Evolutionary conservation across 2,888 invertebrate genomes (phyloP).

Genomic region (Mesorhabditis sp.): DNA sequence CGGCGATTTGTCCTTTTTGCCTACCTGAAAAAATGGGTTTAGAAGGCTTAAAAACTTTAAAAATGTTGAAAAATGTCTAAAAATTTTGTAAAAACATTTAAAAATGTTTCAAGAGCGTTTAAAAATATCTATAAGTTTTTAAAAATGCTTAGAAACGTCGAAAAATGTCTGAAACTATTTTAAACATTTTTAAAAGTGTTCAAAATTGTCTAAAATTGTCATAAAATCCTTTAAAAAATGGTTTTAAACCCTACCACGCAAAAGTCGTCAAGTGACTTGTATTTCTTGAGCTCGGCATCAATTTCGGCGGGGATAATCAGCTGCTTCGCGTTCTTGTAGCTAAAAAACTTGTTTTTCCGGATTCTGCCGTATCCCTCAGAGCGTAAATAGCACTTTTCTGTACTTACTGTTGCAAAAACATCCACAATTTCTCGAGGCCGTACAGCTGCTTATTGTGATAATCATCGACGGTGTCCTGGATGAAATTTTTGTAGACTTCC

Average conservation of each 20-base stretch:
- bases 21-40: too few relatives aligned
- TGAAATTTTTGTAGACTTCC: constrained; percentile 92
- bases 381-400: neutral
- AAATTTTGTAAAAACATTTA: too few relatives aligned
- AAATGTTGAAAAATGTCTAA: too few relatives aligned
- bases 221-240: too few relatives aligned
- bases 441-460: constrained; percentile 76
- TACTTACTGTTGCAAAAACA: constrained; percentile 74
- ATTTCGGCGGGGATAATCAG: constrained; percentile 60
- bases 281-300: constrained; percentile 60
- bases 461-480: constrained; percentile 63
- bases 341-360: constrained; percentile 14
- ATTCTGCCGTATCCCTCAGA: neutral
- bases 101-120: too few relatives aligned
- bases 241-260: constrained; percentile 18
- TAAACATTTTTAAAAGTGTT: too few relatives aligned
- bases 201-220: too few relatives aligned
- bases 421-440: constrained; percentile 98
- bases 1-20: too few relatives aligned
- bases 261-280: constrained; percentile 62
- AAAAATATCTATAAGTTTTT: too few relatives aligned
- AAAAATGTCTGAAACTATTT: too few relatives aligned
- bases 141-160: too few relatives aligned
- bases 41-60: too few relatives aligned
- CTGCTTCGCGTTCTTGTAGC: constrained; percentile 44